These are phyloP conservation scores for Netelia fuscicornis DNA, from an alignment of 2,888 invertebrate species.

Conservation along the genomic window DNA sequence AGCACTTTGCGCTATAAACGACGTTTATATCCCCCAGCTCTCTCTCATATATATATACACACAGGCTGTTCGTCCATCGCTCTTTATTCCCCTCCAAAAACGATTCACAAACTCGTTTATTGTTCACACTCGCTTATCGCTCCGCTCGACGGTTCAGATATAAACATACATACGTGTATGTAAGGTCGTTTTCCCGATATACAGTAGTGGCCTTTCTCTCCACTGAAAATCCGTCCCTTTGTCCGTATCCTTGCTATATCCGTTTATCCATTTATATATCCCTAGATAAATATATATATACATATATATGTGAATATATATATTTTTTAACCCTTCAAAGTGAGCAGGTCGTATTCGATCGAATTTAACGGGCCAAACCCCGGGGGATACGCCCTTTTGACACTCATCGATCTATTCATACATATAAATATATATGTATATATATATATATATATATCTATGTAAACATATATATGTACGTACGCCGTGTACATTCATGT, in stretches of 20 bases:
- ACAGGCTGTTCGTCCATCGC: constrained; percentile 15
- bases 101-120: constrained; percentile 64
- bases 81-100: constrained; percentile 48
- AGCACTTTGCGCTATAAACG: constrained; percentile 21
- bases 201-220: constrained; percentile 18
- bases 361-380: background rate
- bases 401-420: background rate
- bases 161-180: constrained; percentile 1
- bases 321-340: background rate
- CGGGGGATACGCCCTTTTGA: background rate
- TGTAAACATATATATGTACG: background rate
- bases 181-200: constrained; percentile 34
- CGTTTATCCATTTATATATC: constrained; percentile 4
- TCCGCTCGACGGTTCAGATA: constrained; percentile 32
- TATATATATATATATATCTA: background rate
- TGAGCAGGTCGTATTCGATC: background rate
- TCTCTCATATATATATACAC: background rate
- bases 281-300: background rate
- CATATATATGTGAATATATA: background rate
- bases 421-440: background rate
- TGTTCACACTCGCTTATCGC: constrained; percentile 66
- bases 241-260: constrained; percentile 40
- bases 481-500: constrained; percentile 18
- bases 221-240: constrained; percentile 52
- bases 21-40: constrained; percentile 24